Evolutionary conservation across 2,888 invertebrate genomes (phyloP).

Genomic region (Phyto melanocephala): DNA sequence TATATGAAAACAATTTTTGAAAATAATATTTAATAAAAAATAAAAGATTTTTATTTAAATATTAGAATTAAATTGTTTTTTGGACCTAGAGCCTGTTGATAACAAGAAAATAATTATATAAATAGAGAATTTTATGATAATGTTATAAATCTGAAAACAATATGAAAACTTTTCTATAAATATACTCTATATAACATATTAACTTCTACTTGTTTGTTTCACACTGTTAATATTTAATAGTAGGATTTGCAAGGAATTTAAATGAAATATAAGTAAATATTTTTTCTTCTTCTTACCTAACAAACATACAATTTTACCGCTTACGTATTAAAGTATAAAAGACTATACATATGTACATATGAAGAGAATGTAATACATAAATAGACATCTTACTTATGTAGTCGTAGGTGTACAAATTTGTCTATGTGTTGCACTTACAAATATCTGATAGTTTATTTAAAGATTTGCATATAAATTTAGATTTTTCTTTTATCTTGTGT

Average conservation of each 20-base stretch:
- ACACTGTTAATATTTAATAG: constrained; percentile 1
- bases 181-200: too few relatives aligned
- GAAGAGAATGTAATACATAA: neutral
- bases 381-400: neutral
- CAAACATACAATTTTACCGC: neutral
- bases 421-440: neutral
- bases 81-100: too few relatives aligned
- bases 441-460: constrained; percentile 30
- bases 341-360: neutral
- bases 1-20: too few relatives aligned
- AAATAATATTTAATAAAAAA: too few relatives aligned
- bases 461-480: constrained; percentile 47
- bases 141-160: too few relatives aligned
- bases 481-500: constrained; percentile 3
- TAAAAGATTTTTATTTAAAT: too few relatives aligned
- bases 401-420: neutral
- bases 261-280: constrained; percentile 17
- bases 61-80: too few relatives aligned
- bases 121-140: too few relatives aligned
- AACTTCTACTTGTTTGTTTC: too few relatives aligned
- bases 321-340: neutral
- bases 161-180: too few relatives aligned
- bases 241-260: constrained; percentile 22
- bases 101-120: too few relatives aligned
- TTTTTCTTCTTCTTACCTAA: neutral